Percentiles rank a stretch among this genome's conserved stretches.
Conservation (phyloP, 2,888 invertebrate genomes). For the Linnaemya tessellans region DNA sequence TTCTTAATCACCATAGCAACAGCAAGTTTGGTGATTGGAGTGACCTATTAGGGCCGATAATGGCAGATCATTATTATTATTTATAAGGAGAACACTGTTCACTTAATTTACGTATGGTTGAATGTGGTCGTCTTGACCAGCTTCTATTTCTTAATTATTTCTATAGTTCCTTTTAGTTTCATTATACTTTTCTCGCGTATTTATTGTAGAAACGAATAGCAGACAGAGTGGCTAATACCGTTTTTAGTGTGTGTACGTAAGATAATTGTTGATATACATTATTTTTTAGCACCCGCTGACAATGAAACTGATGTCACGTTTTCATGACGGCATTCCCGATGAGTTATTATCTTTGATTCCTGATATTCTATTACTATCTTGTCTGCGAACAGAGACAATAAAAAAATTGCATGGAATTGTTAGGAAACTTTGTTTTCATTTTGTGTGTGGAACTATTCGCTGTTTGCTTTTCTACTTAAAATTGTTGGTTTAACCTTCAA, state of each 20-base stretch:
- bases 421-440: conserved; percentile 20
- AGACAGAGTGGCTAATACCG: conserved; percentile 8
- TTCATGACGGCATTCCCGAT: conserved; percentile 79
- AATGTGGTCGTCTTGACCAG: background rate
- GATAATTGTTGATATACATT: conserved; percentile 24
- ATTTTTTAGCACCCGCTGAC: conserved; percentile 64
- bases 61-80: too few species aligned
- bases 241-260: conserved; percentile 8
- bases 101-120: background rate
- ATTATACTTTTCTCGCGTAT: background rate
- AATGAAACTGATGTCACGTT: conserved; percentile 81
- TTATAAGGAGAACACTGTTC: too few species aligned
- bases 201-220: background rate
- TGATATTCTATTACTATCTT: conserved; percentile 23
- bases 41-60: too few species aligned
- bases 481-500: conserved; percentile 64
- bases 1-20: too few species aligned
- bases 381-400: background rate
- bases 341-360: conserved; percentile 81
- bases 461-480: conserved; percentile 46
- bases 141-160: background rate
- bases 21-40: too few species aligned
- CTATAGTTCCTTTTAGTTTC: background rate
- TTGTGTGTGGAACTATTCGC: conserved; percentile 39
- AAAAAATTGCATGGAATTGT: background rate